These are phyloP conservation scores for Volucella inflata DNA, from an alignment of 2,888 invertebrate genomes.

Conservation along the genomic window DNA sequence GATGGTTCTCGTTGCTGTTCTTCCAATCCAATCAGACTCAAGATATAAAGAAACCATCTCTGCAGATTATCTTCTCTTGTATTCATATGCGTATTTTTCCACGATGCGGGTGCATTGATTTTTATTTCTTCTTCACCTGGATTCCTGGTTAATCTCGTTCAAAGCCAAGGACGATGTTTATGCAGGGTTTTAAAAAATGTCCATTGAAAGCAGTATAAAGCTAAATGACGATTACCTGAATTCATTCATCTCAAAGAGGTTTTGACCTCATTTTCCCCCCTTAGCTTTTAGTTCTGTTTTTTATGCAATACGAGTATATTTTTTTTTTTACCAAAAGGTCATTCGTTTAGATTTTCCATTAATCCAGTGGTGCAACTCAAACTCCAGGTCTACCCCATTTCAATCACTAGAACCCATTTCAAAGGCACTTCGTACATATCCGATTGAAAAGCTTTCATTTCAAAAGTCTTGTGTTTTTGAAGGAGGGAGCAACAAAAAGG, in stretches of 20 bases:
- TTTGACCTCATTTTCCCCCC: slow-evolving; percentile 39
- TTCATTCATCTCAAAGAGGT: slow-evolving; percentile 46
- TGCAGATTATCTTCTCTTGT: no score
- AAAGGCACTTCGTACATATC: slow-evolving; percentile 44
- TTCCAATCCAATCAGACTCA: no score
- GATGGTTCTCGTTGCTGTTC: no score
- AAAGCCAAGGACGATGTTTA: slow-evolving; percentile 47
- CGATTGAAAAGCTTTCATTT: slow-evolving; percentile 53
- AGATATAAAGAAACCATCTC: no score
- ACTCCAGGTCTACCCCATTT: slow-evolving; percentile 27
- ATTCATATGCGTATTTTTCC: no score
- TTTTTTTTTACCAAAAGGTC: slow-evolving; percentile 48
- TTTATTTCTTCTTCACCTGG: neutral
- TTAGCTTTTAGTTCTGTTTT: slow-evolving; percentile 15
- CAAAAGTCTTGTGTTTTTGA: slow-evolving; percentile 41
- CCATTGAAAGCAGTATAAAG: slow-evolving; percentile 8
- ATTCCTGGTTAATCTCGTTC: neutral
- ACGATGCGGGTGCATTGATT: no score
- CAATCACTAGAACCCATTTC: slow-evolving; percentile 39
- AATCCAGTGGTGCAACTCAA: slow-evolving; percentile 25
- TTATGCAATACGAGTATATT: neutral
- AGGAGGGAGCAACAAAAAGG: slow-evolving; percentile 5
- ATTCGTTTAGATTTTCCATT: slow-evolving; percentile 46
- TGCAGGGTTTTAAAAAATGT: neutral
- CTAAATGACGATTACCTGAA: slow-evolving; percentile 24